A percentile compares a stretch with the other conserved stretches of the same genome.
Conservation (phyloP, 2,888 invertebrate genomes). For the Drosophila trichaetosa region DNA sequence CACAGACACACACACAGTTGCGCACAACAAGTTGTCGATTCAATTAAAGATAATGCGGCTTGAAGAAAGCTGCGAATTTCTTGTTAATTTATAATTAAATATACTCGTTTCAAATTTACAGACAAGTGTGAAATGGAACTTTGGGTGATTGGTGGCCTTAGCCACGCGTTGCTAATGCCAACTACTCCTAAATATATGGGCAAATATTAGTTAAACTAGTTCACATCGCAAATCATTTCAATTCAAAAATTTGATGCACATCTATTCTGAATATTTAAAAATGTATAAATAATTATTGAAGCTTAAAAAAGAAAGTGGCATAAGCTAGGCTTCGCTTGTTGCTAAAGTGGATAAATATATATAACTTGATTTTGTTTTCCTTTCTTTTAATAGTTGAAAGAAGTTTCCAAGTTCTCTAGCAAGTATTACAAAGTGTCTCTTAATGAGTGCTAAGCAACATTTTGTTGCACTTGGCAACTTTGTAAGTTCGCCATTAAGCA, state of each 20-base stretch:
- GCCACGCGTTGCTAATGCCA: slow-evolving; percentile 1
- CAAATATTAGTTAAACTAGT: background rate
- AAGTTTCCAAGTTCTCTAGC: background rate
- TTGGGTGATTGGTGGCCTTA: slow-evolving; percentile 2
- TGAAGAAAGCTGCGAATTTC: slow-evolving; percentile 50
- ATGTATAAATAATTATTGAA: background rate
- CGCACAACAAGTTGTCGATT: slow-evolving; percentile 43
- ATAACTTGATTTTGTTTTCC: background rate
- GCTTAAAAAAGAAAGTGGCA: background rate
- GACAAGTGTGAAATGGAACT: slow-evolving; percentile 29
- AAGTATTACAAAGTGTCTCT: slow-evolving; percentile 5
- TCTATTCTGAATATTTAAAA: background rate
- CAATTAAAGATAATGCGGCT: slow-evolving; percentile 53
- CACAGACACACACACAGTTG: slow-evolving; percentile 2
- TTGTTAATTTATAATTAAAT: slow-evolving; percentile 46
- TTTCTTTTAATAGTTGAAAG: background rate
- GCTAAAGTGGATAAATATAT: background rate
- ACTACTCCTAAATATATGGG: background rate
- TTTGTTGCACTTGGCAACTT: slow-evolving; percentile 6
- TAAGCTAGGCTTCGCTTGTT: background rate
- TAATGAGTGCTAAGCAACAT: background rate
- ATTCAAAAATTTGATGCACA: background rate
- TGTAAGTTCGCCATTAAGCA: background rate
- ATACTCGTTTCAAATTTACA: slow-evolving; percentile 36
- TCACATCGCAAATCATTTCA: background rate